Evolutionary conservation across 2,113 vertebrate genomes (phyloP).

Genomic region (Platysteira castanea): DNA sequence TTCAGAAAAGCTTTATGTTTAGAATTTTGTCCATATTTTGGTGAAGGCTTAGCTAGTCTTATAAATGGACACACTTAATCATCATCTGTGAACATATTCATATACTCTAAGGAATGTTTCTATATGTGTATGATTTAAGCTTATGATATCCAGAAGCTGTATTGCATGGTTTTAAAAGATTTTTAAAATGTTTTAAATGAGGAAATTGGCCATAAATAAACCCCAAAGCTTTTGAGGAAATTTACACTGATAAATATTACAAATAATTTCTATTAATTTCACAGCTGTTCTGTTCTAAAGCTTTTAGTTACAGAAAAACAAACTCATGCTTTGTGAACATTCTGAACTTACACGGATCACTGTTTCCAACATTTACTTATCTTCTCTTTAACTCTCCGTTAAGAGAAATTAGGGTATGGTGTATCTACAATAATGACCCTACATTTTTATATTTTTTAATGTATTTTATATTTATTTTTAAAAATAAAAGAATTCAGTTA

Average conservation of each 20-base stretch:
- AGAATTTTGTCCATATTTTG: background rate
- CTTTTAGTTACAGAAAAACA: slow-evolving; percentile 78
- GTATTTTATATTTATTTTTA: background rate
- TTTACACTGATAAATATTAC: background rate
- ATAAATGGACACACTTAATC: background rate
- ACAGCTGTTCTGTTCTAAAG: slow-evolving; percentile 20
- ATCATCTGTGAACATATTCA: background rate
- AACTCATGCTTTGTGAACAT: slow-evolving; percentile 69
- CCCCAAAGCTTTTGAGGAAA: background rate
- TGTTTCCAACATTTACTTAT: slow-evolving; percentile 71
- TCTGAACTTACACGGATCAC: slow-evolving; percentile 77
- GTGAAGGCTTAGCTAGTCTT: background rate
- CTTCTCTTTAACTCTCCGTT: slow-evolving; percentile 75
- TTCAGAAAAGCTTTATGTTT: background rate
- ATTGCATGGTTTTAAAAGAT: background rate
- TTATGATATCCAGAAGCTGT: background rate
- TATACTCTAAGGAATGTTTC: background rate
- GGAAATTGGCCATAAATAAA: background rate
- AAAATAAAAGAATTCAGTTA: background rate
- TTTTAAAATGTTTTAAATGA: background rate
- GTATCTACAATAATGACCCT: background rate
- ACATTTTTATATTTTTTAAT: background rate
- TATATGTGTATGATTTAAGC: background rate
- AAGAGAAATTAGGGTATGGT: slow-evolving; percentile 76
- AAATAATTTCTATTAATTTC: background rate